Percentiles rank a stretch among this genome's conserved stretches.
These are phyloP conservation scores for Ectropis crepuscularia DNA, from an alignment of 2,888 invertebrate species.

Conservation along the genomic window DNA sequence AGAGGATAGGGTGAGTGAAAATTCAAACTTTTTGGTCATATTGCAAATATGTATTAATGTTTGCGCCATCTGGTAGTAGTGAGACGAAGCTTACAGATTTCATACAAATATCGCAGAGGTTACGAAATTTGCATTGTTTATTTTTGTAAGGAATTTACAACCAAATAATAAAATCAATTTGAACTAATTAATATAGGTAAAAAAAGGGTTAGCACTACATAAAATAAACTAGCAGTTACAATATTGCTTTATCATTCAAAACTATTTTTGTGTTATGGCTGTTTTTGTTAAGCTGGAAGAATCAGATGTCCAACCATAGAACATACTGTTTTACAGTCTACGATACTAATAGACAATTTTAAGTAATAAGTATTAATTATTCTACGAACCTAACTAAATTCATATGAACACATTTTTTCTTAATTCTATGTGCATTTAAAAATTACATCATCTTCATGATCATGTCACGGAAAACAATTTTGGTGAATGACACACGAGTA, in stretches of 20 bases:
- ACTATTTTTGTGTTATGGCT: slow-evolving; percentile 41
- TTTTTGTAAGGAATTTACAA: neutral
- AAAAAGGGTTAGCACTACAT: slow-evolving; percentile 33
- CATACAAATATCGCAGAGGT: too few species aligned
- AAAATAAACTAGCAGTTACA: slow-evolving; percentile 39
- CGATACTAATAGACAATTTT: slow-evolving; percentile 72
- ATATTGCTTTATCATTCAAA: slow-evolving; percentile 36
- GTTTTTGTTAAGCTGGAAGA: slow-evolving; percentile 46
- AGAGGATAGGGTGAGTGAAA: too few species aligned
- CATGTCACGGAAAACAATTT: slow-evolving; percentile 45
- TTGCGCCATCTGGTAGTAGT: too few species aligned
- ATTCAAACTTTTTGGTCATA: too few species aligned
- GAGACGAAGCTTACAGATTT: too few species aligned
- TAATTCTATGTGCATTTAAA: slow-evolving; percentile 75
- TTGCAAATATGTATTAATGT: too few species aligned
- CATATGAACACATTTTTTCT: slow-evolving; percentile 83
- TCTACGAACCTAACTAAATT: slow-evolving; percentile 79
- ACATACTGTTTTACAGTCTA: slow-evolving; percentile 81
- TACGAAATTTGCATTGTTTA: too few species aligned
- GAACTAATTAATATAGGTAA: slow-evolving; percentile 14
- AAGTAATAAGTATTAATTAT: slow-evolving; percentile 47
- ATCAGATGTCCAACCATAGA: slow-evolving; percentile 46
- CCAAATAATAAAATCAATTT: slow-evolving; percentile 17
- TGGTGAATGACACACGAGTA: slow-evolving; percentile 12
- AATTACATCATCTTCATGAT: slow-evolving; percentile 64